Evolutionary conservation across 2,113 vertebrate genomes (phyloP).

Genomic region (Solea senegalensis): DNA sequence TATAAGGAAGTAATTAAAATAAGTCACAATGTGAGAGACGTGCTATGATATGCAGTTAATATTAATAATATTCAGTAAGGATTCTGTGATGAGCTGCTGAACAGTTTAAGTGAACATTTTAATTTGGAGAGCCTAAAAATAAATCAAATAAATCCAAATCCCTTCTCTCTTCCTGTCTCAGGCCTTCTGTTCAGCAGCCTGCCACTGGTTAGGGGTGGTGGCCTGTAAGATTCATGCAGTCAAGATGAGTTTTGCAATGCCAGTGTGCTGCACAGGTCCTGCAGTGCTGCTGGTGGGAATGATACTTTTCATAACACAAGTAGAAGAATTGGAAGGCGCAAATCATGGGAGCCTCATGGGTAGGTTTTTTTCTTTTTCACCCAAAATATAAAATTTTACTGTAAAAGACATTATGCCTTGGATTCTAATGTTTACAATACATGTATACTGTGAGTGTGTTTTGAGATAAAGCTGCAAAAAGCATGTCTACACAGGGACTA

Average conservation of each 20-base stretch:
- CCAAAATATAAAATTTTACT: too few species aligned
- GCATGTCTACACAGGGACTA: too few species aligned
- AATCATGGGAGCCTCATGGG: not conserved
- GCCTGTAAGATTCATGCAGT: constrained; percentile 84
- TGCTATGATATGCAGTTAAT: not conserved
- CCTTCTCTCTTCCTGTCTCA: constrained; percentile 6
- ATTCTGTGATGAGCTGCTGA: too few species aligned
- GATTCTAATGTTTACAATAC: too few species aligned
- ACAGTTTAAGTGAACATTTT: not conserved
- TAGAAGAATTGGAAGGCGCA: not conserved
- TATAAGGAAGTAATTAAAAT: not conserved
- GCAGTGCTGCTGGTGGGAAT: constrained; percentile 74
- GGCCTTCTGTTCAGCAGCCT: constrained; percentile 79
- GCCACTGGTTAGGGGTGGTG: constrained; percentile 86
- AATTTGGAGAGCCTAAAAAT: not conserved
- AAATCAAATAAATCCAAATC: constrained; percentile 1
- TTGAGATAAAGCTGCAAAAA: too few species aligned
- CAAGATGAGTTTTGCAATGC: constrained; percentile 79
- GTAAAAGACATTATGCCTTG: too few species aligned
- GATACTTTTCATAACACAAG: constrained; percentile 69
- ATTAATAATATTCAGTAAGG: too few species aligned
- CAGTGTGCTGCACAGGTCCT: constrained; percentile 74
- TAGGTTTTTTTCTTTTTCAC: constrained; percentile 8
- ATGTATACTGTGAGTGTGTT: too few species aligned
- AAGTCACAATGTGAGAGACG: not conserved